phyloP scores from a whole-genome alignment of 2,888 invertebrate genomes.

The Drosophila anceps region DNA sequence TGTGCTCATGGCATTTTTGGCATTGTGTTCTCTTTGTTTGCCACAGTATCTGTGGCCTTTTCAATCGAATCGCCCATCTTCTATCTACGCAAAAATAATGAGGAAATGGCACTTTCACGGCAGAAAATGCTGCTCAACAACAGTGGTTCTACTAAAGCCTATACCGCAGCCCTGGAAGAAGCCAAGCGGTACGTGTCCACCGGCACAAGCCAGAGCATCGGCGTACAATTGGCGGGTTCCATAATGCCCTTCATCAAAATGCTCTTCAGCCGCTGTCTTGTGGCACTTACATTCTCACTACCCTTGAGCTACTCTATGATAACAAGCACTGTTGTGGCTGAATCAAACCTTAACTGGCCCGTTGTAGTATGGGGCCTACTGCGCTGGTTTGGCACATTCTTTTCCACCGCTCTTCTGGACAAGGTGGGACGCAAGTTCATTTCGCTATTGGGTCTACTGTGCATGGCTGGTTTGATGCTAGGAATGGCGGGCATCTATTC shows the following conservation, averaged over 20 bases:
- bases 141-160: conserved; percentile 25
- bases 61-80: conserved; percentile 77
- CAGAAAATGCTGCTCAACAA: conserved; percentile 50
- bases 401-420: conserved; percentile 61
- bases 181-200: conserved; percentile 66
- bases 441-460: conserved; percentile 59
- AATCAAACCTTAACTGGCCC: conserved; percentile 48
- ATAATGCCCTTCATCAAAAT: conserved; percentile 71
- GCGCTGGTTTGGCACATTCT: conserved; percentile 63
- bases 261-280: conserved; percentile 69
- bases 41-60: conserved; percentile 29
- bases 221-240: conserved; percentile 39
- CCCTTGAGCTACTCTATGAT: conserved; percentile 60
- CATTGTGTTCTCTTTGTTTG: conserved; percentile 54
- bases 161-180: conserved; percentile 58
- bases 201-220: conserved; percentile 45
- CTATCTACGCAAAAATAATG: conserved; percentile 64
- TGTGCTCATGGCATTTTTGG: conserved; percentile 73
- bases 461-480: conserved; percentile 68
- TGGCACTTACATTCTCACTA: conserved; percentile 77
- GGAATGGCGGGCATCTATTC: conserved; percentile 58
- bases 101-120: conserved; percentile 59
- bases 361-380: conserved; percentile 53
- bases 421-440: conserved; percentile 63
- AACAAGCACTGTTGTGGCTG: not conserved